Evolutionary conservation across 1,140 invertebrate genomes (phyloP).

Genomic region (Bradynema listronoti): DNA sequence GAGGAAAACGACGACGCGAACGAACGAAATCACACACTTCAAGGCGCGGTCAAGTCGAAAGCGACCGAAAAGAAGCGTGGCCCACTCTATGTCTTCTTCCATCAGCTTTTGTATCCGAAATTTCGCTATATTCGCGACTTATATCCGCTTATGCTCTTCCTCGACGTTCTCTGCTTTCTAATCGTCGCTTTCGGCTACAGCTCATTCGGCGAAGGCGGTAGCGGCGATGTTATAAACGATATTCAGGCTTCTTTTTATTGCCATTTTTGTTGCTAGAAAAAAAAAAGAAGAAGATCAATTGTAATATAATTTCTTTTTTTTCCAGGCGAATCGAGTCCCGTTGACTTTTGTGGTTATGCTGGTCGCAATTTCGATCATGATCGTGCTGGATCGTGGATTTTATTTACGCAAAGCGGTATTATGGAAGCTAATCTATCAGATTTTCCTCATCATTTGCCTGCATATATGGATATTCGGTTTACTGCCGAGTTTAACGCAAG

Average conservation of each 20-base stretch:
- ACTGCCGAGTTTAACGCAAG: conserved; percentile 81
- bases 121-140: conserved; percentile 82
- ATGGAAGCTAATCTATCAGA: conserved; percentile 82
- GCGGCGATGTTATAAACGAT: conserved; percentile 35
- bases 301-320: too few species aligned
- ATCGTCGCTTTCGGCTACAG: conserved; percentile 92
- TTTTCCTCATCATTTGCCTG: conserved; percentile 79
- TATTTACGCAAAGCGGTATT: conserved; percentile 87
- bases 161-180: conserved; percentile 95
- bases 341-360: conserved; percentile 91
- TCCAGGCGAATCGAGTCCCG: conserved; percentile 84
- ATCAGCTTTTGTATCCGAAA: conserved; percentile 69
- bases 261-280: background rate
- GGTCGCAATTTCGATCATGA: conserved; percentile 78
- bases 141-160: conserved; percentile 95
- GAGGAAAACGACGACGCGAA: too few species aligned
- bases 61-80: conserved; percentile 7
- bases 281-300: too few species aligned
- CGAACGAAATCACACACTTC: background rate
- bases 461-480: conserved; percentile 97
- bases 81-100: conserved; percentile 66
- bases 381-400: conserved; percentile 88
- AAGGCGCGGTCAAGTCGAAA: too few species aligned
- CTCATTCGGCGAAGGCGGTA: conserved; percentile 66
- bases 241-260: conserved; percentile 22